Evolutionary conservation across 2,797 vertebrate genomes (phyloP).

Genomic region (Liparis tanakae): DNA sequence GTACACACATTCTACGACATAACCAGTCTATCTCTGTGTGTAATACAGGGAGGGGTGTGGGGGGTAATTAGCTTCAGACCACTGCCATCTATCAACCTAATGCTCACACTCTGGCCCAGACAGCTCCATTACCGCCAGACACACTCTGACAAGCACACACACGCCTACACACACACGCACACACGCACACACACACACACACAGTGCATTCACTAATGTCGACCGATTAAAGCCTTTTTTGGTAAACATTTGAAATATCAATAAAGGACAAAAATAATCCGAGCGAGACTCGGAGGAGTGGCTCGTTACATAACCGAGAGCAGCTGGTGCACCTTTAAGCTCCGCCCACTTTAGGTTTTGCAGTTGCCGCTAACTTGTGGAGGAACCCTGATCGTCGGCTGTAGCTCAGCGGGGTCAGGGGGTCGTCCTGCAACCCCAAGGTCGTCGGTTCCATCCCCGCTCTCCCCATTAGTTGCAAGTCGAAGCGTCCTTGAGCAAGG

Average conservation of each 20-base stretch:
- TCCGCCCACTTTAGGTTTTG: background rate
- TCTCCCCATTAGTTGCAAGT: no score
- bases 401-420: no score
- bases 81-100: constrained; percentile 80
- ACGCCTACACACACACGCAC: constrained; percentile 20
- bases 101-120: constrained; percentile 65
- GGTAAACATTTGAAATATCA: background rate
- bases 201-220: background rate
- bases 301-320: background rate
- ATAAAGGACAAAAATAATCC: background rate
- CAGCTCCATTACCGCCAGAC: constrained; percentile 74
- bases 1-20: background rate
- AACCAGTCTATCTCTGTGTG: constrained; percentile 40
- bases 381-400: background rate
- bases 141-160: constrained; percentile 31
- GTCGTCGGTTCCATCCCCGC: no score
- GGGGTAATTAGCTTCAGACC: constrained; percentile 82
- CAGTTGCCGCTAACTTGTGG: background rate
- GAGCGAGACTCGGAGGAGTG: background rate
- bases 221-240: background rate
- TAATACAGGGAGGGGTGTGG: constrained; percentile 63
- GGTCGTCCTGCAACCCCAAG: no score
- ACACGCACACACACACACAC: constrained; percentile 19
- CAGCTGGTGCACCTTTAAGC: background rate
- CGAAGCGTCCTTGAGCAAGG: no score